Base-by-base conservation (phyloP, 2,888 invertebrate species). In the Mythimna pallens region DNA sequence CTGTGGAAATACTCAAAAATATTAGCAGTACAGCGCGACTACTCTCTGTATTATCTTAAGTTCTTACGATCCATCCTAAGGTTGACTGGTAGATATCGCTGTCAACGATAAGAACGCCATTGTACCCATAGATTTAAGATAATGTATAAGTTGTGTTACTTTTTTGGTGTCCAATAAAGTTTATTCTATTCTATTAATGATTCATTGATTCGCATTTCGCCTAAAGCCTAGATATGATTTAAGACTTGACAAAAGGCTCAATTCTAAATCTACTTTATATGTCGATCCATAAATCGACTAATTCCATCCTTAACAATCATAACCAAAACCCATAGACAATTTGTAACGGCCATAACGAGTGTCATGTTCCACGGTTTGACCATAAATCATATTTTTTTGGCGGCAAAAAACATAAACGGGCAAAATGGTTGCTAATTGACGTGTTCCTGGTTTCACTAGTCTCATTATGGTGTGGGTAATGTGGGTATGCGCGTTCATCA, bases 351-450 rank as follows among this genome's bases (percentile, higher is more conserved):
- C 87, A 89, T 92, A 94, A 94, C 91, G 91, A 94, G 93, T 91
- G 88, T 96, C 95, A 90, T 73, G 89, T 95, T 95, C 92, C 95
- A 87, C 76, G 76, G 86, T 84, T 84, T 84, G 87, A 87, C 88
- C 95, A 93, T 96, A 94, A 95, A 96, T 96, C 96, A 96, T 95
- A 92, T 91, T 93, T 94, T 94, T 94, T 93, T 89, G 83, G 81
- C 79, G 76, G 86, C 88, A 93, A 93, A 94, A 93, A 88, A 80
- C 86, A 78, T 80, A 87, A 89, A 89, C 91, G 65, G 91, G 92
- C 94, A 92, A 94, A 94, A 92, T 93, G 92, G 93, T 92, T 93
- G 95, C 95, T 96, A 96, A 96, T 96, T 96, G 96, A 95, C 95
- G 91, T 94, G 91, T 95, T 94, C 95, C 95, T 94, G 91, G 89